Evolutionary conservation across 53 echinoderm and acorn worm genomes (phyloP), one percentile per base, ranked within the genome.

Genomic region (Temnopleurus reevesii): DNA sequence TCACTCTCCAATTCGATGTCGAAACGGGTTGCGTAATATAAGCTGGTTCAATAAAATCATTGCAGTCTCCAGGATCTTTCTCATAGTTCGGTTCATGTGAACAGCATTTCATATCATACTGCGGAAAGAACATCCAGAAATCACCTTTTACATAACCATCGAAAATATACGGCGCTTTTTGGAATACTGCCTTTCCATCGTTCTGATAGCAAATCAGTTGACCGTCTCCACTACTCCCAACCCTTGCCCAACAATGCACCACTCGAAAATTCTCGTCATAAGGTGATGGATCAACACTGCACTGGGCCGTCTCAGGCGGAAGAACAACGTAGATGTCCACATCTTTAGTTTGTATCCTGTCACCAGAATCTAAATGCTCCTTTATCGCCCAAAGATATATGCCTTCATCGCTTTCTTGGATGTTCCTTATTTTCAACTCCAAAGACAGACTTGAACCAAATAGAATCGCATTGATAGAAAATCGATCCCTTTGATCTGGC

Each of bases 121-220:
- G 0, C 0, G 19, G 8, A 21, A 24, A 13, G 25, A 28, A 27
- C 79, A 79, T 79, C 79, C 79, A 79, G 41, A 79, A 79, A 12
- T 26, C 79, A 26, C 18, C 49, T 1, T 4, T 46, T 7, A 79
- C 79, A 27, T 79, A 2, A 17, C 26, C 46, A 34, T 13, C 28
- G 28, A 45, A 45, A 25, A 25, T 8, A 9, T 45, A n/a, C 12
- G 49, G 46, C 15, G 46, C 23, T 12, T 47, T 79, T 25, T 47
- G 79, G 46, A 79, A 79, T 1, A 47, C 23, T 5, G 49, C 18
- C 30, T 79, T 79, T 6, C 9, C 49, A 25, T 29, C 49, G 13
- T 27, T 19, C 29, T 79, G 79, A 29, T 79, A 79, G 49, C 79
- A 79, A 49, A 79, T 29, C 7, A 79, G 79, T 29, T 8, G 79